These are phyloP conservation scores for Montipora cactus DNA, from an alignment of 64 coral and sea anemone genomes.

Conservation along the genomic window DNA sequence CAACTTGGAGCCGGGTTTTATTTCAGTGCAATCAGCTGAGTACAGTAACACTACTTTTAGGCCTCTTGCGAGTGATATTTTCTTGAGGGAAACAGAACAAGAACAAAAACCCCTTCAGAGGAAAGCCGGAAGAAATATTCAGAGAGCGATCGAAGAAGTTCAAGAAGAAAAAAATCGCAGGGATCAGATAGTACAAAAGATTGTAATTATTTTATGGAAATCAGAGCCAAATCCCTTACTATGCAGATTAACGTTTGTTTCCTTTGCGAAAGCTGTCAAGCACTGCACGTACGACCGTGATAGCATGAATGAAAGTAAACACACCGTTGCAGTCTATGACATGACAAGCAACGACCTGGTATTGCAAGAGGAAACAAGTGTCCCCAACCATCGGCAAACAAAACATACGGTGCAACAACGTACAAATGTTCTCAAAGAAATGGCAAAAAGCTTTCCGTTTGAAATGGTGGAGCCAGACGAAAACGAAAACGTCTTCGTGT, in stretches of 20 bases:
- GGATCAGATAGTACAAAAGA: conserved; percentile 3
- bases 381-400: neutral
- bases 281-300: neutral
- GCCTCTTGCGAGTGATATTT: neutral
- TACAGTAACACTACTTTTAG: neutral
- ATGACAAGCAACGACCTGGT: conserved; percentile 70
- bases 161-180: neutral
- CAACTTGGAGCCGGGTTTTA: neutral
- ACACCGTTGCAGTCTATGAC: neutral
- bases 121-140: neutral
- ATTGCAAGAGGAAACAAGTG: conserved; percentile 3
- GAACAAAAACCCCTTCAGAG: neutral
- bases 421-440: conserved; percentile 7
- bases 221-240: neutral
- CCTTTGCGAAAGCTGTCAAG: neutral
- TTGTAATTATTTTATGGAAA: conserved; percentile 53
- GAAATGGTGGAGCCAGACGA: conserved; percentile 15
- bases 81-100: neutral
- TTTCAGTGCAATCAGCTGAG: neutral
- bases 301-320: neutral
- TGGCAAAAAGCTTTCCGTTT: conserved; percentile 12
- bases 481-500: conserved; percentile 67
- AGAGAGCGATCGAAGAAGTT: neutral
- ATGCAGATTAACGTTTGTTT: conserved; percentile 32
- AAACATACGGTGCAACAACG: neutral